Evolutionary conservation across 2,113 vertebrate species (phyloP), one percentile per base, ranked within the genome.

Genomic region (Cebus imitator): DNA sequence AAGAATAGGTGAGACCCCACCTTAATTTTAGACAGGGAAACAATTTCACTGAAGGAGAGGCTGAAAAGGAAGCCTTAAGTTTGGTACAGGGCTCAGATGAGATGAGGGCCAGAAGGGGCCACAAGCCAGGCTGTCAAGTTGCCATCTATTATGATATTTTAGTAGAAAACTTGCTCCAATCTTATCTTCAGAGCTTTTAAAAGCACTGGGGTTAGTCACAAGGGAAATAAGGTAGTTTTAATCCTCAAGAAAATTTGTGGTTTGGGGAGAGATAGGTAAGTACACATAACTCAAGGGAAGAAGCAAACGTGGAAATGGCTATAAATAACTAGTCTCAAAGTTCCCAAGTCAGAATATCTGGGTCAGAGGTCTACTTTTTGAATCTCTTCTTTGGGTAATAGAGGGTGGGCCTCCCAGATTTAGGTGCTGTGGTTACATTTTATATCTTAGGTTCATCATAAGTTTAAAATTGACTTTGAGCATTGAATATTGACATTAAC

Each of bases 381-480:
- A 83, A 83, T 87, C 48, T 82, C 37, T 25, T 90, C 80, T 96
- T 82, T 94, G 45, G 20, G 58, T 37, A 30, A 83, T 35, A 68
- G 72, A 88, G 84, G 21, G 25, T 58, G 11, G 37, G n/a, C 32
- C 17, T 94, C 48, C 27, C 70, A 97, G 64, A 79, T 75, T 90
- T 78, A 70, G 52, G 55, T 40, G 50, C 82, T 83, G 43, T 83
- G 80, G 70, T 82, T 84, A 93, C 17, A 78, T 50, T 58, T 84
- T n/a, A 5, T 86, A 48, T 76, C 40, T 88, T 37, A 57, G 78
- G 73, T 85, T 97, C 83, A 57, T 91, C 16, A 14, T 48, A 45
- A 88, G 16, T 85, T 96, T 96, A 84, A 96, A 84, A 93, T 90
- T 61, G 85, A 37, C 48, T 58, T 89, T 78, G 52, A 27, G n/a